Evolutionary conservation across 2,797 vertebrate species (phyloP), one percentile per base, ranked within the genome.

Genomic region (Discoglossus pictus): DNA sequence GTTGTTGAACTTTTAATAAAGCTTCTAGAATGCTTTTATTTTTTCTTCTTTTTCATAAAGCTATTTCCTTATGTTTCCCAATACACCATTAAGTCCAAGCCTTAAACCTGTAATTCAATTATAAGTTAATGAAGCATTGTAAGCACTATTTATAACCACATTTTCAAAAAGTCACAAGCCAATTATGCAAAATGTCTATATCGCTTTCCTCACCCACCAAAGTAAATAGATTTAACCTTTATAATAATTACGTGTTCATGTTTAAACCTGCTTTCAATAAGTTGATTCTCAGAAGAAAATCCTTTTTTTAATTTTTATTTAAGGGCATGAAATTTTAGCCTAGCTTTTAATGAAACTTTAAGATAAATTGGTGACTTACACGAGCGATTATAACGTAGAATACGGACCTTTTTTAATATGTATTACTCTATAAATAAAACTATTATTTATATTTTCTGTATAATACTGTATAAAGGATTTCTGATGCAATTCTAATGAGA

Each of bases 211-310:
- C 38, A 59, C 68, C 68, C 47, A 71, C 43, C 68, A 64, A 58
- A 59, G 61, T 71, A 71, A 64, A 71, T 65, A 64, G 68, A 71
- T 64, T 64, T 71, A 65, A 71, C 68, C 68, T 71, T 71, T 71
- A 63, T 64, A 71, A 64, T 71, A 71, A 71, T 71, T 59, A 71
- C 61, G 51, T 50, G 60, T 50, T 64, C 61, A 52, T 64, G 25
- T 42, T 47, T 55, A 63, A 46, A 36, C 18, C 61, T 9, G 20
- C 46, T 51, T 71, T 71, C 53, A 65, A 52, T 71, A 71, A 71
- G n/a, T n/a, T n/a, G n/a, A n/a, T n/a, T n/a, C n/a, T n/a, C n/a
- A n/a, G n/a, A n/a, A n/a, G n/a, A n/a, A n/a, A n/a, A n/a, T n/a
- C n/a, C n/a, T n/a, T n/a, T n/a, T n/a, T n/a, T n/a, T n/a, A n/a